phyloP scores from a whole-genome alignment of 2,888 invertebrate genomes.

The Tillus elongatus region DNA sequence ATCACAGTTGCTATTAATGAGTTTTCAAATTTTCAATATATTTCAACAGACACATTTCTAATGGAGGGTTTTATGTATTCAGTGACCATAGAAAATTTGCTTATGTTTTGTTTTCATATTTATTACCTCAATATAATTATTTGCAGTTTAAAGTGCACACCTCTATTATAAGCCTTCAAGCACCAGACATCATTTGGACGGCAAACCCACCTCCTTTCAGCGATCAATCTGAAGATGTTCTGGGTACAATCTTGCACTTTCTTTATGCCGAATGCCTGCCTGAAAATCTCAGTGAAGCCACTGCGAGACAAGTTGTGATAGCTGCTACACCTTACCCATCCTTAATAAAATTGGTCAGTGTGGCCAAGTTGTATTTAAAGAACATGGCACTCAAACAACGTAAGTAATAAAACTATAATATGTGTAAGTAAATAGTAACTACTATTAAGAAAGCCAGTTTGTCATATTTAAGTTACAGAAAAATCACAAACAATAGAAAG shows the following conservation, averaged over 20 bases:
- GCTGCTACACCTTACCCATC: slow-evolving; percentile 47
- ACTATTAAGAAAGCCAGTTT: no score
- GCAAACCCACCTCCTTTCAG: slow-evolving; percentile 47
- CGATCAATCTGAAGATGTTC: slow-evolving; percentile 51
- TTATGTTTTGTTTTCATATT: neutral
- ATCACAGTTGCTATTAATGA: no score
- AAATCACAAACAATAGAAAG: no score
- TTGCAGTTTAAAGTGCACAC: slow-evolving; percentile 48
- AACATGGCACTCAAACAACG: slow-evolving; percentile 56
- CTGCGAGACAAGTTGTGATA: slow-evolving; percentile 49
- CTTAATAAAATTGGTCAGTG: slow-evolving; percentile 46
- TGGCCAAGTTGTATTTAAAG: slow-evolving; percentile 53
- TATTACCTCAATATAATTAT: slow-evolving; percentile 15
- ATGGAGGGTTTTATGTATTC: no score
- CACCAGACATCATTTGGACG: slow-evolving; percentile 49
- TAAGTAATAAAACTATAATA: slow-evolving; percentile 35
- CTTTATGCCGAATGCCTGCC: slow-evolving; percentile 58
- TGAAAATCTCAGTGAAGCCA: slow-evolving; percentile 48
- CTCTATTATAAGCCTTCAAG: slow-evolving; percentile 48
- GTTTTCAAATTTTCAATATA: neutral
- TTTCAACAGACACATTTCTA: neutral
- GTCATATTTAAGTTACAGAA: no score
- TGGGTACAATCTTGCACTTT: slow-evolving; percentile 53
- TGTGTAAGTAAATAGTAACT: neutral
- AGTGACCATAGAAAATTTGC: no score